A percentile compares a stretch with the other conserved stretches of the same genome.
These are phyloP conservation scores for Catocala nupta DNA, from an alignment of 2,888 invertebrate genomes.

Conservation along the genomic window DNA sequence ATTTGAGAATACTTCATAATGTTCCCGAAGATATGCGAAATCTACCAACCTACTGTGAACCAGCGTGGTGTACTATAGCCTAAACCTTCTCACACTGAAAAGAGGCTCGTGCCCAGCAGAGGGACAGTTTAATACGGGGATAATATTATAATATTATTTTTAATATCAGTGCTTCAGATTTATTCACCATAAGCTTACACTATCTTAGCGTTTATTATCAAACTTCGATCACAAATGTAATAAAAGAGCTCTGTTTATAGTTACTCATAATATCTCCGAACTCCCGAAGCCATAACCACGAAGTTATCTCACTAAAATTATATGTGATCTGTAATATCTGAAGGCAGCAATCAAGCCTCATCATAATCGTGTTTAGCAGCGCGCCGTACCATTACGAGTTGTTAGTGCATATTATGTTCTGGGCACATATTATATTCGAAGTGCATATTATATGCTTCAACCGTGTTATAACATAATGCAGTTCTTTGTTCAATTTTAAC, in stretches of 20 bases:
- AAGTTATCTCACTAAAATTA: conserved; percentile 42
- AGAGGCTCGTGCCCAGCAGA: too few relatives aligned
- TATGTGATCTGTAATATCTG: conserved; percentile 50
- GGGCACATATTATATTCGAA: conserved; percentile 42
- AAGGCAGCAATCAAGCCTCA: conserved; percentile 51
- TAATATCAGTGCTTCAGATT: too few relatives aligned
- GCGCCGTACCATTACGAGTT: conserved; percentile 50
- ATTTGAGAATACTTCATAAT: too few relatives aligned
- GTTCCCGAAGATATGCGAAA: too few relatives aligned
- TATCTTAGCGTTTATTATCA: too few relatives aligned
- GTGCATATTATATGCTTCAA: conserved; percentile 34
- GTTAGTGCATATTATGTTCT: conserved; percentile 51
- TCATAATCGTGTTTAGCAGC: conserved; percentile 57
- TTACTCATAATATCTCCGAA: background rate
- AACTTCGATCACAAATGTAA: too few relatives aligned
- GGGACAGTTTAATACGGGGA: too few relatives aligned
- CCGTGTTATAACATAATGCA: conserved; percentile 16
- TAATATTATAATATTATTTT: too few relatives aligned
- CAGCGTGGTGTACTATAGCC: too few relatives aligned
- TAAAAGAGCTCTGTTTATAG: background rate
- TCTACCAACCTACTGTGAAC: too few relatives aligned
- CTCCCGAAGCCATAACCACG: conserved; percentile 24
- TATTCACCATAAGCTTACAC: too few relatives aligned
- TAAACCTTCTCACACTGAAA: too few relatives aligned
- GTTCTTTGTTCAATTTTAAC: conserved; percentile 12